Conservation (phyloP, 1,140 invertebrate genomes). For the Drosophila pseudoobscura region DNA sequence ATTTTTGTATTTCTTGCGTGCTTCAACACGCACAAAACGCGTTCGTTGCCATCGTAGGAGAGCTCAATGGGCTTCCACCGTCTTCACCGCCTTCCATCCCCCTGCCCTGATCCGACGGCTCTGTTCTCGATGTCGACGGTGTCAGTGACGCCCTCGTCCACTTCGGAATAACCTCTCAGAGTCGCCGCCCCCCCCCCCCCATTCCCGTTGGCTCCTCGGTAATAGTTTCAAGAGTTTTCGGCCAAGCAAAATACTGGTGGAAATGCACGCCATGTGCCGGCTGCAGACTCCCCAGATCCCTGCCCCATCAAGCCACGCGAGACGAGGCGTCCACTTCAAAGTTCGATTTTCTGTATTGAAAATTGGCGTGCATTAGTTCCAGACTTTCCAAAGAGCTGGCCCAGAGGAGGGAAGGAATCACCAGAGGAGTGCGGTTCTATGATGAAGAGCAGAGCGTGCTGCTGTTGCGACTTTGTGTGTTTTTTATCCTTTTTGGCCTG, state of each 20-base stretch:
- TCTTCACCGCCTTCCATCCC: no score
- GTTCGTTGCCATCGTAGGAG: constrained; percentile 53
- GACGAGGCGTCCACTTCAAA: constrained; percentile 64
- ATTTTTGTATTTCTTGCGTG: constrained; percentile 54
- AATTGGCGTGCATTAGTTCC: constrained; percentile 72
- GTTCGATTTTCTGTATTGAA: constrained; percentile 78
- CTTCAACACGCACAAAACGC: constrained; percentile 74
- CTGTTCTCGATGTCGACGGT: constrained; percentile 41
- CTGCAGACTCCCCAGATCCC: constrained; percentile 28
- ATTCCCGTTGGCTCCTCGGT: constrained; percentile 49
- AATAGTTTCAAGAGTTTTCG: constrained; percentile 75
- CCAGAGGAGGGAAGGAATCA: not conserved
- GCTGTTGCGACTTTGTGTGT: constrained; percentile 5
- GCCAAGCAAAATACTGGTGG: constrained; percentile 51
- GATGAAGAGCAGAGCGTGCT: not conserved
- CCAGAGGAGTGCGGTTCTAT: no score
- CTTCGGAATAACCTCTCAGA: constrained; percentile 25
- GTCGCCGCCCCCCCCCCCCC: not conserved
- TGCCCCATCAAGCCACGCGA: constrained; percentile 8
- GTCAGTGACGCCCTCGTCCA: constrained; percentile 59
- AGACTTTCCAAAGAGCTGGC: constrained; percentile 24
- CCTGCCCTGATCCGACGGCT: not conserved
- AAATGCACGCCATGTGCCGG: constrained; percentile 63
- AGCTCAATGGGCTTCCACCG: constrained; percentile 19
- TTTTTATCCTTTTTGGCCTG: constrained; percentile 22